Percentiles rank a stretch among this genome's conserved stretches.
These are phyloP conservation scores for Crambe crambe DNA, from an alignment of 37 sponge, comb jelly and placozoan species.

Conservation along the genomic window DNA sequence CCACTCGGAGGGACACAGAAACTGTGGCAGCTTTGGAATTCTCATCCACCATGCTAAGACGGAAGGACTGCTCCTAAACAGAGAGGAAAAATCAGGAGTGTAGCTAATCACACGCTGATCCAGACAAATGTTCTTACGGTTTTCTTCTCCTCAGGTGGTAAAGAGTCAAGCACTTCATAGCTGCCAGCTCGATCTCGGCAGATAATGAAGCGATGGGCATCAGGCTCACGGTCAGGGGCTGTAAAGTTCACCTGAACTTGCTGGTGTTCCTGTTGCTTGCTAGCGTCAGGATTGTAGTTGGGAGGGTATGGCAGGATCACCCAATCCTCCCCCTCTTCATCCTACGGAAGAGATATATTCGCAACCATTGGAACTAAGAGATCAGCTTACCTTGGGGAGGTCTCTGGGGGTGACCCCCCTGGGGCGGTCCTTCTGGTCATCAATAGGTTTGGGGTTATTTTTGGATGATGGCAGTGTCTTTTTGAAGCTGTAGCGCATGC, in stretches of 20 bases:
- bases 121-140: background rate
- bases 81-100: background rate
- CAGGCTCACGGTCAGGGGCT: constrained; percentile 11
- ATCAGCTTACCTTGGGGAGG: background rate
- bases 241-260: constrained; percentile 39
- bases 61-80: background rate
- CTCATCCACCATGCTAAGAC: constrained; percentile 23
- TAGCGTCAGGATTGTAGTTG: background rate
- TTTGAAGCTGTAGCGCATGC: constrained; percentile 12
- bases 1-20: constrained; percentile 28
- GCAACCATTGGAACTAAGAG: no score
- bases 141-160: background rate
- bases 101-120: background rate
- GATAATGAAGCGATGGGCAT: constrained; percentile 18
- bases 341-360: constrained; percentile 2
- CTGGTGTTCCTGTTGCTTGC: constrained; percentile 40
- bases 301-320: constrained; percentile 40
- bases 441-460: background rate
- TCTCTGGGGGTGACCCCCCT: background rate
- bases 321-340: constrained; percentile 1
- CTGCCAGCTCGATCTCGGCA: constrained; percentile 12
- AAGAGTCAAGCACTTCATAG: constrained; percentile 20
- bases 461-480: constrained; percentile 3
- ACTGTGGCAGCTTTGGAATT: constrained; percentile 23
- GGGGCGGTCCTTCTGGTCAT: background rate